Conservation (phyloP, 2,113 vertebrate genomes). For the Python bivittatus region DNA sequence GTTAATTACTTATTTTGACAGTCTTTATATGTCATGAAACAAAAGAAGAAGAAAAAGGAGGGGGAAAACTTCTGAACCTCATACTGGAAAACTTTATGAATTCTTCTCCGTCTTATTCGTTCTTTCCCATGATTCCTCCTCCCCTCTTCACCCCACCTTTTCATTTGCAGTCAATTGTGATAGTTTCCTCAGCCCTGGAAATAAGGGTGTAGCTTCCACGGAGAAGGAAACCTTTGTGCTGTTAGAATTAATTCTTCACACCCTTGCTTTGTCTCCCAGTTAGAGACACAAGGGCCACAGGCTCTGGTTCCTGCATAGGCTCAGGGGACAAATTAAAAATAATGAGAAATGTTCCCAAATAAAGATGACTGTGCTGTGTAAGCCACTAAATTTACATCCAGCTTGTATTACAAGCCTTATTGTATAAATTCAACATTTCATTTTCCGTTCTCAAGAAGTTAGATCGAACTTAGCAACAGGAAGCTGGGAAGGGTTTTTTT, state of each 20-base stretch:
- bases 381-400: neutral
- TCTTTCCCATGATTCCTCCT: neutral
- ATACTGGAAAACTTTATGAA: constrained; percentile 22
- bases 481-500: neutral
- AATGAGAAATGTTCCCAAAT: neutral
- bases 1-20: constrained; percentile 46
- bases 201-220: neutral
- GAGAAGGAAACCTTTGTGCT: neutral
- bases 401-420: neutral
- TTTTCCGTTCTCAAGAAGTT: neutral
- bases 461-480: neutral
- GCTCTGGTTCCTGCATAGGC: neutral
- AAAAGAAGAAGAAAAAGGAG: neutral
- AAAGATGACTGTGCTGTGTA: neutral
- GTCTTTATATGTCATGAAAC: constrained; percentile 35
- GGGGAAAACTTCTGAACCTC: neutral
- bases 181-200: neutral
- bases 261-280: neutral
- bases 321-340: constrained; percentile 18
- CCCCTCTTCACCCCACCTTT: neutral
- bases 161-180: neutral
- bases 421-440: neutral
- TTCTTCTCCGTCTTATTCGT: neutral
- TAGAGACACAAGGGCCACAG: neutral
- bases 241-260: constrained; percentile 25